Percentiles rank a stretch among this genome's conserved stretches.
Evolutionary conservation across 2,113 vertebrate genomes (phyloP).

Genomic region (Clarias macrocephalus): DNA sequence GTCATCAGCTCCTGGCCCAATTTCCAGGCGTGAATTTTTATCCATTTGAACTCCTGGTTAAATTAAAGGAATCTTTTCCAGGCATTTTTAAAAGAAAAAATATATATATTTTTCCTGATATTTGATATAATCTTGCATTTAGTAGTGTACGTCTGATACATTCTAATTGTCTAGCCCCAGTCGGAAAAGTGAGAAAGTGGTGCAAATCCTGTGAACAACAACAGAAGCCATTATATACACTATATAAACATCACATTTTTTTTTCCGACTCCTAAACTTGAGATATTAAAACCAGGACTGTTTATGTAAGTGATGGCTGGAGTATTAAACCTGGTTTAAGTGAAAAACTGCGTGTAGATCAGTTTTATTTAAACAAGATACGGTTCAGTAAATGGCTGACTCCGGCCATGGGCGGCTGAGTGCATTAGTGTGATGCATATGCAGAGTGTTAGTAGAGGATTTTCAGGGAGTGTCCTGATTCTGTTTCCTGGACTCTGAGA

Average conservation of each 20-base stretch:
- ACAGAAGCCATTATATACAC: background rate
- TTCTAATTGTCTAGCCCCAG: background rate
- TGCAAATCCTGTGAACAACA: background rate
- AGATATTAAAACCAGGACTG: background rate
- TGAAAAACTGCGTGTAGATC: background rate
- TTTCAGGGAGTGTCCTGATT: background rate
- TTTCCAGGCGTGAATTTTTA: background rate
- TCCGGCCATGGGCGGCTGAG: background rate
- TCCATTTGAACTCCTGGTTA: background rate
- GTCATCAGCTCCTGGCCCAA: background rate
- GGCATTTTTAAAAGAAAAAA: background rate
- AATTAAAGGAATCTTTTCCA: background rate
- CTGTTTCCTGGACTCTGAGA: conserved; percentile 8
- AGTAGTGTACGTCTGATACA: background rate
- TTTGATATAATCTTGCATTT: background rate
- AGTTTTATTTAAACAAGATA: background rate
- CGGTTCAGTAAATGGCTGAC: background rate
- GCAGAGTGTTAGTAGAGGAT: background rate
- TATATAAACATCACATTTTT: background rate
- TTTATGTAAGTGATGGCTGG: background rate
- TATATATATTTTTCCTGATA: background rate
- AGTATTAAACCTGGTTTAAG: no score
- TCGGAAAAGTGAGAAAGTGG: background rate
- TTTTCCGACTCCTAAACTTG: background rate
- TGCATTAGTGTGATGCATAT: conserved; percentile 9